A percentile compares a stretch with the other conserved stretches of the same genome.
Conservation (phyloP, 2,797 vertebrate genomes). For the Podargus strigoides region DNA sequence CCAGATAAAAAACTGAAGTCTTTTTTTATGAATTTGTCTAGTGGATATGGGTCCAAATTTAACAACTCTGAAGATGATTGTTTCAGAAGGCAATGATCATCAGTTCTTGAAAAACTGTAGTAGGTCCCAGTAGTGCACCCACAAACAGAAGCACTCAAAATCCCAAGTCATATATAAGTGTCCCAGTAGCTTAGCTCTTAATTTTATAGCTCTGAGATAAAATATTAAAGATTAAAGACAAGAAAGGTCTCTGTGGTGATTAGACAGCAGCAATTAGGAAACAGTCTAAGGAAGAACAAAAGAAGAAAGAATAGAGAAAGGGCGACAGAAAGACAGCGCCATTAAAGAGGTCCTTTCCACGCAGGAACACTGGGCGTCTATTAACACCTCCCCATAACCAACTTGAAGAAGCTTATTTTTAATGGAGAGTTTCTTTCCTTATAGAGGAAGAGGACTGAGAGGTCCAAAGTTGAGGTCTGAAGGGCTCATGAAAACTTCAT, state of each 20-base stretch:
- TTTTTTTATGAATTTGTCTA: neutral
- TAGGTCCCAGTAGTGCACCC: neutral
- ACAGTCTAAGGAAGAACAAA: constrained; percentile 19
- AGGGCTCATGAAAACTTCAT: neutral
- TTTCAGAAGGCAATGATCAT: neutral
- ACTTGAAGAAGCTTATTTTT: neutral
- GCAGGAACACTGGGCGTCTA: constrained; percentile 67
- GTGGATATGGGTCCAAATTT: neutral
- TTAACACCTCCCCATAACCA: neutral
- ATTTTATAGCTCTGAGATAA: neutral
- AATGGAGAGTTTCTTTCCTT: neutral
- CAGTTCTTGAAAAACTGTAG: neutral
- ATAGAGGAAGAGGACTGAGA: neutral
- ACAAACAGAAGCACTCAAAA: neutral
- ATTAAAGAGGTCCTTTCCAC: constrained; percentile 36
- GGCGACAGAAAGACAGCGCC: constrained; percentile 49
- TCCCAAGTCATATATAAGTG: neutral
- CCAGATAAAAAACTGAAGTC: neutral
- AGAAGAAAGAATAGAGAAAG: constrained; percentile 6
- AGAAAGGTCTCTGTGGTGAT: neutral
- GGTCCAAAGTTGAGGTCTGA: constrained; percentile 40
- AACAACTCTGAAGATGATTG: neutral
- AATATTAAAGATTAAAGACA: neutral
- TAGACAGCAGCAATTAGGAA: constrained; percentile 26
- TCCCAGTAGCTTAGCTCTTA: neutral